Evolutionary conservation across 2,797 vertebrate genomes (phyloP), one percentile per base, ranked within the genome.

Genomic region (Calcarius lapponicus): DNA sequence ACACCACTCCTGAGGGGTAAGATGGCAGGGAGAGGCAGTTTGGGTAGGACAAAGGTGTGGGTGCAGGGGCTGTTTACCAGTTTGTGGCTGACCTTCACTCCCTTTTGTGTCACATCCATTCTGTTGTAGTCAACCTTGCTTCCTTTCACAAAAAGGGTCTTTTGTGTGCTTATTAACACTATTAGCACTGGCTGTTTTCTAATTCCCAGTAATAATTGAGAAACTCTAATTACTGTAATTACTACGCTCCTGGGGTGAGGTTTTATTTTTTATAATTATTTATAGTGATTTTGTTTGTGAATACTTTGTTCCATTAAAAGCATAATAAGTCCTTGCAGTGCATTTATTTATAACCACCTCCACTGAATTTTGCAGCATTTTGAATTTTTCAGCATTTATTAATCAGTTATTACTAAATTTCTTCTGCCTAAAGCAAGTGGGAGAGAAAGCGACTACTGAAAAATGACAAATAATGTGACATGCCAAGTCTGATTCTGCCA

Each of bases 201-300:
- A 90, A 90, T 93, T 95, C 73, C 3, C 6, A 66, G n/a, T 95
- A 95, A 95, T 92, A 97, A 94, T 76, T 87, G 92, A 31, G 20
- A 57, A 94, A 90, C 86, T 86, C 82, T 94, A 95, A 96, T 97
- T 94, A 96, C 92, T 85, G 64, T 82, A 96, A 96, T 93, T 96
- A 95, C 54, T 40, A 67, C 40, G 88, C 71, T 93, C 80, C 82
- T 80, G 71, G 71, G 90, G 78, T 92, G 66, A 91, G 76, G 57
- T 76, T 96, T 90, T 93, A 67, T 84, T 93, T 97, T 95, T 93
- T 86, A 28, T 85, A 76, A 91, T 90, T 80, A 88, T 92, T 93
- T 88, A 70, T 58, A 74, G 57, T 42, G 19, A 56, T 91, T 92
- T 90, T 92, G 42, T 86, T 93, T 21, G 64, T 89, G 91, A 92